Evolutionary conservation across 1,140 invertebrate genomes (phyloP).

Genomic region (Drosophila baimaii): DNA sequence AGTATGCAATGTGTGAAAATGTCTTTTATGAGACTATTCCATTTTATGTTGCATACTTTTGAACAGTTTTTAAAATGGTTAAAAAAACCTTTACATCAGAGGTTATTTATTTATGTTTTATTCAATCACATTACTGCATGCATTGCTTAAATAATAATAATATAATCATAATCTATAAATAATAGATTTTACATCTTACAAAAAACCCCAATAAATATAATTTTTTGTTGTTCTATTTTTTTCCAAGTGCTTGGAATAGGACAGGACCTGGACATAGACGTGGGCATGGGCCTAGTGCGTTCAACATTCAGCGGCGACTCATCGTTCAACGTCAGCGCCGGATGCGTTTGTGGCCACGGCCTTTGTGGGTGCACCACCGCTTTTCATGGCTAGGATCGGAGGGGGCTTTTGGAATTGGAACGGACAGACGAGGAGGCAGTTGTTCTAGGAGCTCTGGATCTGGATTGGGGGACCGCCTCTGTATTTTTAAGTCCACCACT

Average conservation of each 20-base stretch:
- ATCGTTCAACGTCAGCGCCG: conserved; percentile 73
- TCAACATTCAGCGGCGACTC: conserved; percentile 52
- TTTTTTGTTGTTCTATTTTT: not conserved
- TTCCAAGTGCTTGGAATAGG: conserved; percentile 4
- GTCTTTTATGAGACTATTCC: no score
- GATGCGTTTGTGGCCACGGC: conserved; percentile 72
- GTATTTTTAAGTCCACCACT: conserved; percentile 84
- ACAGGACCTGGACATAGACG: conserved; percentile 21
- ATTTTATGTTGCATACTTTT: not conserved
- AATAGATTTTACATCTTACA: not conserved
- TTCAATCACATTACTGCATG: no score
- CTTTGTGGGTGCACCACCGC: conserved; percentile 61
- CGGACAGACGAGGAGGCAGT: not conserved
- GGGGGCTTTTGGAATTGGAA: not conserved
- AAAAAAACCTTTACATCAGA: not conserved
- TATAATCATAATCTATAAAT: no score
- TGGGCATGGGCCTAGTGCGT: conserved; percentile 9
- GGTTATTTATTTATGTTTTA: not conserved
- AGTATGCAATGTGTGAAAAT: no score
- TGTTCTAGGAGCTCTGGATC: conserved; percentile 3
- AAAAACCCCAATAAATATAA: not conserved
- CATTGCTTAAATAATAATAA: no score
- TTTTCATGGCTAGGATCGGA: conserved; percentile 6
- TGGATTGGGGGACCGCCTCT: conserved; percentile 48
- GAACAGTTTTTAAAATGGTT: not conserved